Evolutionary conservation across 2,797 vertebrate species (phyloP), one percentile per base, ranked within the genome.

Genomic region (Chelidonichthys spinosus): DNA sequence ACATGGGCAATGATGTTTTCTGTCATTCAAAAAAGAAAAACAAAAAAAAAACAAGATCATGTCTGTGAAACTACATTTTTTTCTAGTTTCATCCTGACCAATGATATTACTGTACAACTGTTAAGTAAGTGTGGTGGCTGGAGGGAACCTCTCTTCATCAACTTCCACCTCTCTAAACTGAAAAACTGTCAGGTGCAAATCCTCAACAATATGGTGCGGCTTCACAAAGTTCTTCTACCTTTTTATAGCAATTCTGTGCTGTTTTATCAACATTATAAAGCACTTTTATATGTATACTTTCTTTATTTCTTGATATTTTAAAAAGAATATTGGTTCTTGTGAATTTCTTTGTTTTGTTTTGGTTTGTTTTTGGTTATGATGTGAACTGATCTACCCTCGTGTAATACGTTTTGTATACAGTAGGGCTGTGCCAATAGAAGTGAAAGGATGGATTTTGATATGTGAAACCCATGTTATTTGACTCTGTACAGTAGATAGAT

Each of bases 401-500:
- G 93, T 94, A 91, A 93, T 92, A 87, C 89, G 87, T 93, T 92
- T 94, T 95, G 95, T 94, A 95, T 92, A 93, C 92, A 91, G 92
- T 95, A 95, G 94, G 93, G 94, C 94, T 95, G 94, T 95, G 94
- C 93, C 94, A 94, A 94, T 93, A 92, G 93, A 94, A 94, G 92
- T 94, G 90, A 92, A 89, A 89, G 90, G 87, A 93, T 88, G 87
- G 91, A 87, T 92, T 92, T 87, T 91, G 78, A 94, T 90, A 91
- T 88, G 92, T 91, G 87, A 92, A 90, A 83, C 90, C 88, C 87
- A 82, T 88, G 88, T 89, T 83, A 85, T 92, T 85, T 72, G 85
- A 93, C 85, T 82, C 75, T 91, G 90, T 92, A 90, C 81, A 90
- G 89, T 91, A 84, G 85, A 88, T 86, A 82, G 76, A 91, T 85